phyloP scores from a whole-genome alignment of 2,113 vertebrate species.

The rat (Rattus norvegicus) region DNA sequence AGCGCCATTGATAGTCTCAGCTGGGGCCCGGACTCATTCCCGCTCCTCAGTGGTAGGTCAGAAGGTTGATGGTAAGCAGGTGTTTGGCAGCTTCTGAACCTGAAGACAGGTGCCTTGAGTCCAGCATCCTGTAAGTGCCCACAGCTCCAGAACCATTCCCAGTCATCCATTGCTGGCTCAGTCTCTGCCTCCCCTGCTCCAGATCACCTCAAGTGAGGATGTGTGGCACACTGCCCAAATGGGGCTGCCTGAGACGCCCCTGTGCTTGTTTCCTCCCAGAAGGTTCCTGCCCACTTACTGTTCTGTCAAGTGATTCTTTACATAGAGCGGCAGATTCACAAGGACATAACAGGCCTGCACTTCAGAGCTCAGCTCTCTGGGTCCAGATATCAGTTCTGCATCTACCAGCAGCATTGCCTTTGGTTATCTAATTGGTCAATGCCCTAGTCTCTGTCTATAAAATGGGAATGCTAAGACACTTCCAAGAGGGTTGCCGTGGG shows the following conservation, averaged over 20 bases:
- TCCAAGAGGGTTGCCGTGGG: fast-evolving
- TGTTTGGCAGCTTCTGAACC: not conserved
- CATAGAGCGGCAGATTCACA: not conserved
- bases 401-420: not conserved
- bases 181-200: not conserved
- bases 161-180: no score
- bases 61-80: not conserved
- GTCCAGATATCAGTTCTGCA: not conserved
- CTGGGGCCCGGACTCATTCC: no score
- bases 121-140: not conserved
- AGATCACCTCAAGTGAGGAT: fast-evolving
- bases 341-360: fast-evolving
- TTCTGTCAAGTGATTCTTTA: not conserved
- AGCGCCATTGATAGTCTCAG: not conserved
- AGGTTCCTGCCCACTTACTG: not conserved
- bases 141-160: not conserved
- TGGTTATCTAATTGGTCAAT: no score
- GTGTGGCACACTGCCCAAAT: not conserved
- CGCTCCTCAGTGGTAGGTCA: not conserved
- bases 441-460: not conserved
- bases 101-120: not conserved
- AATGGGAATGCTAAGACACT: not conserved
- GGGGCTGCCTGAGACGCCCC: not conserved
- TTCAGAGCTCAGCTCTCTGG: not conserved
- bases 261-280: no score